Percentiles rank a stretch among this genome's conserved stretches.
These are phyloP conservation scores for Triops cancriformis DNA, from an alignment of 1,140 invertebrate species.

Conservation along the genomic window DNA sequence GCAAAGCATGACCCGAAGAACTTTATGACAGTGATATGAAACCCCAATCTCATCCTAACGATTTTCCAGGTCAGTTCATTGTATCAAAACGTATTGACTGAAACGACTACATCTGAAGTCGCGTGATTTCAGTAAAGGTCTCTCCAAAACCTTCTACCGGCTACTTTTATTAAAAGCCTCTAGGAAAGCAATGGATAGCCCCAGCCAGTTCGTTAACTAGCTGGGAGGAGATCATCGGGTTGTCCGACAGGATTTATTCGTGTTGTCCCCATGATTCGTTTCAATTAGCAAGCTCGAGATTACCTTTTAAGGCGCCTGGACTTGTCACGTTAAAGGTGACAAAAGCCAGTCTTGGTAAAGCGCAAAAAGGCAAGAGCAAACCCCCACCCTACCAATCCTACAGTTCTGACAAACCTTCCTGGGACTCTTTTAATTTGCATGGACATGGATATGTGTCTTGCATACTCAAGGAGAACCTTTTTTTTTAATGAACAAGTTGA, in stretches of 20 bases:
- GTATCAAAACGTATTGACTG: too few species aligned
- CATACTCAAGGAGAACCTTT: neutral
- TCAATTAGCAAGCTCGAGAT: neutral
- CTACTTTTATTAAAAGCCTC: too few species aligned
- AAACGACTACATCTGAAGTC: too few species aligned
- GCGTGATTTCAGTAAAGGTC: too few species aligned
- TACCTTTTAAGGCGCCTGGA: neutral
- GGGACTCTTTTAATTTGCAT: neutral
- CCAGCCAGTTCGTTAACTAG: neutral
- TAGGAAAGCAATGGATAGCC: neutral
- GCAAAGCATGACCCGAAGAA: too few species aligned
- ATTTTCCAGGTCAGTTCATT: too few species aligned
- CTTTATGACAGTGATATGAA: too few species aligned
- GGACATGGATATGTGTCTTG: neutral
- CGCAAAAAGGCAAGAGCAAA: neutral
- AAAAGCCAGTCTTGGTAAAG: neutral
- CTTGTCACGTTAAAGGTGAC: conserved; percentile 13
- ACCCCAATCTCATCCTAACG: too few species aligned
- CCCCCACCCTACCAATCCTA: neutral
- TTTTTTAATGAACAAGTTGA: neutral
- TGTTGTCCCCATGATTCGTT: conserved; percentile 6
- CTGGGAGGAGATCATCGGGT: neutral
- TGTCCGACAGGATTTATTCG: conserved; percentile 6
- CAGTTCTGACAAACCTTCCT: neutral
- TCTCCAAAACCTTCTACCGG: too few species aligned